These are phyloP conservation scores for Caligus rogercresseyi DNA, from an alignment of 1,140 invertebrate species.

Conservation along the genomic window DNA sequence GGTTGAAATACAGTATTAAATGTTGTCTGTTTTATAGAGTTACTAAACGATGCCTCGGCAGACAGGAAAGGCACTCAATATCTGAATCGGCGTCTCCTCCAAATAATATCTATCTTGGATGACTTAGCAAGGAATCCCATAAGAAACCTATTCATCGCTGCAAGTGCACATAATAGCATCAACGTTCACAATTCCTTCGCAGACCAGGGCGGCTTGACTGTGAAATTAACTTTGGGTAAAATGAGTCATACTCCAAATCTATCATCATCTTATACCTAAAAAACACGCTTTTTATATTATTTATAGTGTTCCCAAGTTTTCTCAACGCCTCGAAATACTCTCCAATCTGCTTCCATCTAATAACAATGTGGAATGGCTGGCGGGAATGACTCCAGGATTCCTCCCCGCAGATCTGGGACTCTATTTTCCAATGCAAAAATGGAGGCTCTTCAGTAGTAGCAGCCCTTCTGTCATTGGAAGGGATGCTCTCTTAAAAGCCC, in stretches of 20 bases:
- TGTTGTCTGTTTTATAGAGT: neutral
- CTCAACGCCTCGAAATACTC: neutral
- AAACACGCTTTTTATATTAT: no score
- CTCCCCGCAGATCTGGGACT: slow-evolving; percentile 33
- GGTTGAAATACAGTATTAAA: neutral
- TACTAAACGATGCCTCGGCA: neutral
- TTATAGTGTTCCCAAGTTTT: neutral
- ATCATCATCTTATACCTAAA: no score
- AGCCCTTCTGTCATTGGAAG: neutral
- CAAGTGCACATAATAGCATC: neutral
- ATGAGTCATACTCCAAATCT: neutral
- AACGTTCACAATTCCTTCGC: neutral
- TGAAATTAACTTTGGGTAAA: neutral
- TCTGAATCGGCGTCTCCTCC: neutral
- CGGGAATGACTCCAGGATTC: slow-evolving; percentile 33
- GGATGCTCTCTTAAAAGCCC: slow-evolving; percentile 22
- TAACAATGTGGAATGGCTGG: slow-evolving; percentile 26
- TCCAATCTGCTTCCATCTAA: neutral
- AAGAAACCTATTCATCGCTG: neutral
- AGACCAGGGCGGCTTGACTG: neutral
- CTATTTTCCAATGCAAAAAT: slow-evolving; percentile 24
- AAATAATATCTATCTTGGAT: neutral
- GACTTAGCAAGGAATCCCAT: neutral
- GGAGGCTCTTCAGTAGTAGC: neutral
- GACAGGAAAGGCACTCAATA: neutral